phyloP scores from a whole-genome alignment of 2,797 vertebrate genomes.

The Pampus argenteus region DNA sequence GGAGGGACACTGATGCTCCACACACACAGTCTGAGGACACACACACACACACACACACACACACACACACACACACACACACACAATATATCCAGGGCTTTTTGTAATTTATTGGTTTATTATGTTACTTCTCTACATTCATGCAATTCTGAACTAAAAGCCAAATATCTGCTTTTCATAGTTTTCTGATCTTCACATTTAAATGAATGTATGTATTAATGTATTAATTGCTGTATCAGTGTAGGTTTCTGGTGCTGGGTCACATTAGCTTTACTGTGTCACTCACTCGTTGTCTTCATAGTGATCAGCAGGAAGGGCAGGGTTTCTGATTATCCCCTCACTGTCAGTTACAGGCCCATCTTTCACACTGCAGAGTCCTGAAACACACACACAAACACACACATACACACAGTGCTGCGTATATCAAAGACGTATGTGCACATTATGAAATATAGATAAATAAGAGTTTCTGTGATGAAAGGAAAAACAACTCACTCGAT shows the following conservation, averaged over 20 bases:
- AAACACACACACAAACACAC: conserved; percentile 34
- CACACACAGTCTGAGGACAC: conserved; percentile 80
- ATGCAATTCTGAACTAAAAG: not conserved
- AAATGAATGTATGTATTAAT: too few species aligned
- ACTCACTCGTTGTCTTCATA: conserved; percentile 88
- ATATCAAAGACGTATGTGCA: conserved; percentile 39
- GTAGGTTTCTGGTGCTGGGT: not conserved
- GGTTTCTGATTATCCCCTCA: conserved; percentile 84
- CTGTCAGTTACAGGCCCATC: conserved; percentile 70
- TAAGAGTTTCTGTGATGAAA: conserved; percentile 5
- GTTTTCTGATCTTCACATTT: too few species aligned
- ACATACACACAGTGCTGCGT: conserved; percentile 2
- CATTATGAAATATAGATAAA: conserved; percentile 50
- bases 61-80: conserved; percentile 65
- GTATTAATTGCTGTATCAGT: too few species aligned
- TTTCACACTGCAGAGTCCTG: conserved; percentile 77
- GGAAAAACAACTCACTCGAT: conserved; percentile 56
- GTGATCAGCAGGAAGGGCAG: conserved; percentile 66
- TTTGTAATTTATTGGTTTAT: not conserved
- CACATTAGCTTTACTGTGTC: conserved; percentile 14
- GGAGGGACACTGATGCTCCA: conserved; percentile 84
- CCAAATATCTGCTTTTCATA: not conserved
- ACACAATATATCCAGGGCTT: conserved; percentile 5
- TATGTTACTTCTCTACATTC: not conserved
- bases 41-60: conserved; percentile 69